These are phyloP conservation scores for Phrynocephalus vlangalii DNA, from an alignment of 2,797 vertebrate species.

Conservation along the genomic window DNA sequence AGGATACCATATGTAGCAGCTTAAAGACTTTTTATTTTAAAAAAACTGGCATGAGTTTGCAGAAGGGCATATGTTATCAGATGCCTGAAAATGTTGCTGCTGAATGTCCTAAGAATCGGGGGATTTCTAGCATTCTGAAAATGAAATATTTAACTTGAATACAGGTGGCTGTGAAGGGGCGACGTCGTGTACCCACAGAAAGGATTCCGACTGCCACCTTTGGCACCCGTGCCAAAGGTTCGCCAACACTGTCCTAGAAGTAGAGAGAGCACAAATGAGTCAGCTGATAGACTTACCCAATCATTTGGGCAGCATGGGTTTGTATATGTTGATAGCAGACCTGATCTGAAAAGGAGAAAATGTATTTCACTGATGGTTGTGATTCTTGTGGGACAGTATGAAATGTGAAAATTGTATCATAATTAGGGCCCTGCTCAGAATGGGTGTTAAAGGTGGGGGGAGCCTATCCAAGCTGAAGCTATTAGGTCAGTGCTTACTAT, in stretches of 20 bases:
- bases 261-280: neutral
- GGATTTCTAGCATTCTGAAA: neutral
- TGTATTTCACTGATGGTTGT: neutral
- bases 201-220: too few species aligned
- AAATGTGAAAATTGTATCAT: neutral
- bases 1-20: neutral
- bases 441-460: too few species aligned
- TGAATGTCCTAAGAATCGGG: neutral
- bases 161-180: too few species aligned
- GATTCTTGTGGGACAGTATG: neutral
- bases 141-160: neutral
- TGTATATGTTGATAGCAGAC: neutral
- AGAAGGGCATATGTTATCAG: neutral
- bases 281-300: neutral
- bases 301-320: neutral
- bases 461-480: too few species aligned
- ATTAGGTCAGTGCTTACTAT: too few species aligned
- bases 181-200: too few species aligned
- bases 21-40: neutral
- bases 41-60: neutral
- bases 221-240: too few species aligned
- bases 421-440: too few species aligned
- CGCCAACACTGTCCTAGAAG: neutral
- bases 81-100: neutral
- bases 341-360: neutral